Evolutionary conservation across 2,888 invertebrate genomes (phyloP), one percentile per base, ranked within the genome.

Genomic region (Ectropis crepuscularia): DNA sequence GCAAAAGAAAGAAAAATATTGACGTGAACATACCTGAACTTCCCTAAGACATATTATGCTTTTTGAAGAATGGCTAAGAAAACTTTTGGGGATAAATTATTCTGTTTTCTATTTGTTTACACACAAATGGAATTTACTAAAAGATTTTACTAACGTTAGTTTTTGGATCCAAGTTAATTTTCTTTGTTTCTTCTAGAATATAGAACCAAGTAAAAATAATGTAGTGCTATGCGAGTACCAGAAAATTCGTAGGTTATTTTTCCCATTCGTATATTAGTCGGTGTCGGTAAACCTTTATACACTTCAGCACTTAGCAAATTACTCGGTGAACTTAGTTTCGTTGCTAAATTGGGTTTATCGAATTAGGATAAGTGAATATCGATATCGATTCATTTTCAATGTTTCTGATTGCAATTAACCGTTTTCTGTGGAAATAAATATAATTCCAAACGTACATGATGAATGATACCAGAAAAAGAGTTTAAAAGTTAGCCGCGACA

Each of bases 331-430:
- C 64, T 63, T 53, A 63, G 69, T 46, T 67, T 63, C 43, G 53
- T 67, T 7, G 12, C 63, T 50, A 61, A 60, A 57, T 54, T 12
- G 48, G 58, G 59, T 74, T 59, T 70, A 74, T 75, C 67, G 73
- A 80, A 80, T 80, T 76, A 76, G 76, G 75, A 73, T 79, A 77
- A 81, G 79, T 78, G 74, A 70, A 57, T 69, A 71, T 64, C 63
- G 67, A 57, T 69, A 71, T 64, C 63, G 67, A 63, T 71, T 75
- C 68, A 71, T 67, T 66, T 68, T 51, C 48, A 43, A 59, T 28
- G 16, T 28, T 57, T 61, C 42, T 11, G 36, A 62, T 46, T 67
- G 60, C 62, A 62, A 62, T 69, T 66, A 64, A 61, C 66, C 36
- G 43, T 66, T 63, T 28, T 28, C 16, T 1, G 16, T 28, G 16